Base-by-base conservation (phyloP, 2,888 invertebrate species). In the Halictus ligatus region DNA sequence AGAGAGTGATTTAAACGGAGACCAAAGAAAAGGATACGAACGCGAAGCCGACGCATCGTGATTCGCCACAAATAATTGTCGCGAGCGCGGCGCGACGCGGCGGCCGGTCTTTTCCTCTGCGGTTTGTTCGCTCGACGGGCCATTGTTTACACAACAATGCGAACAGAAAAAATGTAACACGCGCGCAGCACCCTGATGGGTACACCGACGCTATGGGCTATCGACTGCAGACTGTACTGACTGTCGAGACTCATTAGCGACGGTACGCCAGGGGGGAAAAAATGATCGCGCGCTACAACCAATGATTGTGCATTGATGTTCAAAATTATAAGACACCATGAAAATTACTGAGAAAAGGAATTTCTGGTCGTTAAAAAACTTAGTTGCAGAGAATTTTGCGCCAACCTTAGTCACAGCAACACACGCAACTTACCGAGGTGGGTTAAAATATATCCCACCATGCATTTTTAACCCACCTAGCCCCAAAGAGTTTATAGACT, bases 1-100 rank as follows among this genome's bases (percentile, higher is more conserved):
- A 81, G 75, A 35, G 82, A 67, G 81, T 71, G 78, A 84, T 79
- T 86, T 77, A 71, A 81, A 60, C 81, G 76, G 60, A 48, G 72
- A 50, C 35, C 75, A 84, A 88, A 86, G 58, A 71, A 81, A 82
- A 50, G n/a, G 69, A 21, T 35, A 67, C 71, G 71, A 83, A 84
- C 67, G 15, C 35, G 43, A 60, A 13, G 80, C 46, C 75, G 75
- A n/a, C 67, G 71, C 75, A 67, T 74, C 60, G 77, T 74, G 71
- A 80, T 73, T 75, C 80, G 76, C 8, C n/a, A 60, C 64, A 13
- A 81, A 78, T 75, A 46, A 50, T 80, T 40, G 54, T 58, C 69
- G 67, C 78, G 67, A 64, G 29, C 64, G 64, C 29, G 64, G 29
- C 64, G 64, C 29, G 64, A 13, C 21, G 50, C 21, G 21, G 50